Evolutionary conservation across 2,888 invertebrate species (phyloP).

Genomic region (Drosophila tanythrix): DNA sequence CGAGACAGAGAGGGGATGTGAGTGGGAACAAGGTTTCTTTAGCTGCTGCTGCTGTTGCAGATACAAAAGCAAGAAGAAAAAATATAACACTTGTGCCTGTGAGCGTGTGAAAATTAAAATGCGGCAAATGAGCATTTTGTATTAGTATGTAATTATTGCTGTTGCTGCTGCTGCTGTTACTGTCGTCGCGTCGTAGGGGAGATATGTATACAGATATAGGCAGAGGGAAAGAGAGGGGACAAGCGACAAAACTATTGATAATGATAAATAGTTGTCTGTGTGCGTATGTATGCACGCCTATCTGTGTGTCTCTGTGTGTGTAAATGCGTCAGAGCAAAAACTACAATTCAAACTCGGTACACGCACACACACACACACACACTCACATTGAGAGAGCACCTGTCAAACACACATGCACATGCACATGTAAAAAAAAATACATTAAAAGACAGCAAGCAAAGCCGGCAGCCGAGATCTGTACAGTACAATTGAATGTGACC

Average conservation of each 20-base stretch:
- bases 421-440: constrained; percentile 15
- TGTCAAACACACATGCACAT: constrained; percentile 63
- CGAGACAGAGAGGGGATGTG: constrained; percentile 19
- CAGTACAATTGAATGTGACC: constrained; percentile 55
- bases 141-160: constrained; percentile 74
- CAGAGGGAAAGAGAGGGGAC: constrained; percentile 33
- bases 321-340: constrained; percentile 68
- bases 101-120: constrained; percentile 79
- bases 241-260: constrained; percentile 52
- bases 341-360: constrained; percentile 64
- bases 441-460: constrained; percentile 23
- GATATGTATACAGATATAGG: constrained; percentile 21
- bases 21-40: constrained; percentile 22
- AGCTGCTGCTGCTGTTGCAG: constrained; percentile 23
- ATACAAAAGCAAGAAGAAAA: constrained; percentile 32
- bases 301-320: constrained; percentile 11
- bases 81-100: constrained; percentile 66
- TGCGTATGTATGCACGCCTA: constrained; percentile 15
- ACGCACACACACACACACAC: constrained; percentile 68
- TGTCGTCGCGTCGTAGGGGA: constrained; percentile 47
- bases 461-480: constrained; percentile 51
- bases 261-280: constrained; percentile 46
- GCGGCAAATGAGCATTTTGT: constrained; percentile 78
- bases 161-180: constrained; percentile 37
- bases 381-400: constrained; percentile 71